These are phyloP conservation scores for Hippocampus abdominalis DNA, from an alignment of 2,113 vertebrate genomes.

Conservation along the genomic window DNA sequence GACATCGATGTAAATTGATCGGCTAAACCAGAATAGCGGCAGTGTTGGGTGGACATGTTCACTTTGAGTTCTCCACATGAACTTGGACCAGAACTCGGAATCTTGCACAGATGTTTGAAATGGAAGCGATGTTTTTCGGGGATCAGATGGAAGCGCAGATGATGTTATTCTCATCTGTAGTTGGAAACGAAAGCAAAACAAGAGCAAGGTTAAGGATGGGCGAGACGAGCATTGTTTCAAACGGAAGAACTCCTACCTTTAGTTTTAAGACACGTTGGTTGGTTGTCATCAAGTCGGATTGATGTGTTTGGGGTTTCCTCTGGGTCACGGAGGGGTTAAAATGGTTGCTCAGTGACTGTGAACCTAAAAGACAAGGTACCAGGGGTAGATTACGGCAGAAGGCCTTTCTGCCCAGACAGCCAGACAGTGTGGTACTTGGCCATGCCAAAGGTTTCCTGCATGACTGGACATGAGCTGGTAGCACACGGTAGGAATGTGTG, in stretches of 20 bases:
- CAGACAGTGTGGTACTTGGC: conserved; percentile 46
- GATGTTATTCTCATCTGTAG: conserved; percentile 27
- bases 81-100: conserved; percentile 15
- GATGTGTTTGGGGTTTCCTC: neutral
- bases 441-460: conserved; percentile 59
- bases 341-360: neutral
- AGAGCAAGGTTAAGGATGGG: neutral
- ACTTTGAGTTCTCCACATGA: conserved; percentile 22
- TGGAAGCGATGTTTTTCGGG: conserved; percentile 12
- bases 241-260: neutral
- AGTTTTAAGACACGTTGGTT: no score
- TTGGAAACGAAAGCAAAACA: neutral
- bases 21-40: conserved; percentile 2
- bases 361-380: neutral
- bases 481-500: conserved; percentile 58
- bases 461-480: conserved; percentile 56
- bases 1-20: conserved; percentile 2
- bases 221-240: conserved; percentile 5
- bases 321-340: neutral
- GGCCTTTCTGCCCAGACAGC: conserved; percentile 28
- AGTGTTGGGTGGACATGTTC: conserved; percentile 3
- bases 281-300: conserved; percentile 10
- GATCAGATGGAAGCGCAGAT: conserved; percentile 17
- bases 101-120: conserved; percentile 15
- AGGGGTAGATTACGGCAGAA: neutral